Evolutionary conservation across 2,113 vertebrate species (phyloP), one percentile per base, ranked within the genome.

Genomic region (Oryzias celebensis): DNA sequence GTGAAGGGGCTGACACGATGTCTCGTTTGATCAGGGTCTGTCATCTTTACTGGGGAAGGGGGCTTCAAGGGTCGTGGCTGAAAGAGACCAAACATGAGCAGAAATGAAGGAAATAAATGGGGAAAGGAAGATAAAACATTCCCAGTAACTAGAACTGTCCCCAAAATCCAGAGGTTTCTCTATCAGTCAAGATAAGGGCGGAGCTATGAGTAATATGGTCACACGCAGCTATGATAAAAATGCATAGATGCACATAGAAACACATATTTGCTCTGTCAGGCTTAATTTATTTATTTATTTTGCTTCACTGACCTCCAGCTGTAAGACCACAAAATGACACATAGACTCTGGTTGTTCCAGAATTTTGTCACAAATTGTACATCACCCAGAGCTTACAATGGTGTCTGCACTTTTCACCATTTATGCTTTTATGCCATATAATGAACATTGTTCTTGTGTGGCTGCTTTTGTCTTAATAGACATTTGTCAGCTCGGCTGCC

Each of bases 1-100:
- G 72, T 75, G 71, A 80, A 77, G 59, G 75, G 75, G 81, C 73
- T 71, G 79, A 81, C 86, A 82, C 55, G 71, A 70, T 83, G 86
- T 83, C 80, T 79, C 71, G 68, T 77, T 75, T 79, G 65, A 86
- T 85, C 80, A 86, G 58, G 36, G 65, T 79, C 72, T 75, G 75
- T 81, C 78, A 84, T 78, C 73, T 81, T 83, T 65, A 71, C 58
- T 69, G 61, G 71, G 58, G 73, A 82, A 45, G 45, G 60, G 46
- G 62, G 74, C 62, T 80, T 47, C 16, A 7, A 73, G 83, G 71
- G 49, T 63, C 50, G 48, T 75, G 77, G 63, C 64, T 68, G 58
- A 68, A 49, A 75, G 69, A 75, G 54, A 60, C 62, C 73, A 72
- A 78, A 67, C 69, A 71, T 71, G 58, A 73, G 52, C 63, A 67